Conservation (phyloP, 1,140 invertebrate species). For the Orussus abietinus region DNA sequence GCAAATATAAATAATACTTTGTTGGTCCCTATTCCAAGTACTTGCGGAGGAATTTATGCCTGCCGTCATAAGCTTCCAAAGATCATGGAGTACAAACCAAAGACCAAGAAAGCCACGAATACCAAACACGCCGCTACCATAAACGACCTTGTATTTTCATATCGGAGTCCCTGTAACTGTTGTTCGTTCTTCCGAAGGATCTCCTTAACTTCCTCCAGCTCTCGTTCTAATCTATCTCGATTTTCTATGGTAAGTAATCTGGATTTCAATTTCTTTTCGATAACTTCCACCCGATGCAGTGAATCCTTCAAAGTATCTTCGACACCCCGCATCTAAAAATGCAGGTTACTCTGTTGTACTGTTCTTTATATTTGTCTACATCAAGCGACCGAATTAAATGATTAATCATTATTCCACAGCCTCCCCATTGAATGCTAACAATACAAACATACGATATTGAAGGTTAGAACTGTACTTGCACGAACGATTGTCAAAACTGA, state of each 20-base stretch:
- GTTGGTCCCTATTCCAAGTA: too few species aligned
- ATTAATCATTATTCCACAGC: too few species aligned
- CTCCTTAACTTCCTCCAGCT: constrained; percentile 36
- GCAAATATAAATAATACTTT: too few species aligned
- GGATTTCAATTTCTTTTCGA: constrained; percentile 38
- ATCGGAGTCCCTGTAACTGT: constrained; percentile 29
- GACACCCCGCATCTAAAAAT: constrained; percentile 41
- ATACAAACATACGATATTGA: too few species aligned
- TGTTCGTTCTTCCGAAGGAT: constrained; percentile 38
- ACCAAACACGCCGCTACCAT: constrained; percentile 37
- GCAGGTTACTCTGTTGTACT: too few species aligned
- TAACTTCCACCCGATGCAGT: constrained; percentile 30
- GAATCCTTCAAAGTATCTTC: constrained; percentile 40
- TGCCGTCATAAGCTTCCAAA: too few species aligned
- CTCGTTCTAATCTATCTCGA: constrained; percentile 39
- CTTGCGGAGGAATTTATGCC: too few species aligned
- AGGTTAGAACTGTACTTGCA: too few species aligned
- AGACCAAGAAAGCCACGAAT: constrained; percentile 38
- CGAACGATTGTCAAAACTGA: too few species aligned
- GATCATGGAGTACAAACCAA: constrained; percentile 32
- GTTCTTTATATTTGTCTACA: too few species aligned
- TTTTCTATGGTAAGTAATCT: constrained; percentile 32
- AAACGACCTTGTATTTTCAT: constrained; percentile 40
- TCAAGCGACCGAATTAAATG: too few species aligned
- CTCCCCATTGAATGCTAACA: too few species aligned